phyloP scores from a whole-genome alignment of 2,888 invertebrate genomes.

The Meghimatium bilineatum region DNA sequence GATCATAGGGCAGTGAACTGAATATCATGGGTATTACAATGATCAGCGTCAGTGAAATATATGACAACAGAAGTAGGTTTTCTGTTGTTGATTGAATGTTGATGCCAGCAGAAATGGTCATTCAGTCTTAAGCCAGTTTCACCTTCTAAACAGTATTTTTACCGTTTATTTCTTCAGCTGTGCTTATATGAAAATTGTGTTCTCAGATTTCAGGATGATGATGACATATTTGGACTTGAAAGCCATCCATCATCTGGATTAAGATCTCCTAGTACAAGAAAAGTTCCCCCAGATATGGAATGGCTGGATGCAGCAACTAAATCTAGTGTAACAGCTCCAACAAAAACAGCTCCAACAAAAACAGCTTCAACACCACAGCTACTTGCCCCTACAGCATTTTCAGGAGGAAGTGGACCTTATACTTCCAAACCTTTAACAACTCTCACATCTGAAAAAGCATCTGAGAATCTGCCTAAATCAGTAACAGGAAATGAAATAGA shows the following conservation, averaged over 20 bases:
- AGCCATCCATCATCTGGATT: slow-evolving; percentile 59
- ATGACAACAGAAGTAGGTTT: too few relatives aligned
- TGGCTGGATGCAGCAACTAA: slow-evolving; percentile 64
- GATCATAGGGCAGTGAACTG: too few relatives aligned
- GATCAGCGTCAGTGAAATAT: too few relatives aligned
- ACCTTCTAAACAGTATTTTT: too few relatives aligned
- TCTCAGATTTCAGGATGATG: slow-evolving; percentile 76
- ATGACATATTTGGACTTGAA: slow-evolving; percentile 79
- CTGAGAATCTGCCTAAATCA: slow-evolving; percentile 37
- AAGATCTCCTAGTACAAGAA: slow-evolving; percentile 46
- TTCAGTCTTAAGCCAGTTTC: too few relatives aligned
- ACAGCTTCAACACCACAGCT: slow-evolving; percentile 19
- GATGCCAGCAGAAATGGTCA: too few relatives aligned
- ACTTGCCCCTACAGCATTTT: neutral
- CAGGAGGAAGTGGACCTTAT: neutral
- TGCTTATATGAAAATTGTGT: neutral
- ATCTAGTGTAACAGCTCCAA: neutral
- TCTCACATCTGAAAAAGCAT: slow-evolving; percentile 45
- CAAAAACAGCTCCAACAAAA: slow-evolving; percentile 26
- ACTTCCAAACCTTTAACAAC: slow-evolving; percentile 38
- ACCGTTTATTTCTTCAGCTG: neutral
- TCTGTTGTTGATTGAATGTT: too few relatives aligned
- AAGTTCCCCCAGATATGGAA: slow-evolving; percentile 60
- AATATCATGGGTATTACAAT: too few relatives aligned
- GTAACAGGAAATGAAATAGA: slow-evolving; percentile 21